Percentiles rank a stretch among this genome's conserved stretches.
Conservation (phyloP, 2,797 vertebrate species). For the Anabas testudineus region DNA sequence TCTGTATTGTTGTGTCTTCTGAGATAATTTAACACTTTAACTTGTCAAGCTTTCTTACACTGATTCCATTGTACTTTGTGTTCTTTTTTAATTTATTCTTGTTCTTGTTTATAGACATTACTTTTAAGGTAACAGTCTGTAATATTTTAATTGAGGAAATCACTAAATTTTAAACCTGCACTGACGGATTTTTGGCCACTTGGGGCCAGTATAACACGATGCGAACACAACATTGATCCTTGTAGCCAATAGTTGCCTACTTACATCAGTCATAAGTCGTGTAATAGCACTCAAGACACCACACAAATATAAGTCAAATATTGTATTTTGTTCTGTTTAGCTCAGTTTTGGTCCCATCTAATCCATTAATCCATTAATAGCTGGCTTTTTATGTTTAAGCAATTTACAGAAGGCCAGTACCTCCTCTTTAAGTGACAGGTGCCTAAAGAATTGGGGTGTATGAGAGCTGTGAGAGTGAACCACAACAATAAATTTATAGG, state of each 20-base stretch:
- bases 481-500: too few species aligned
- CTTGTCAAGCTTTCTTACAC: slow-evolving; percentile 1
- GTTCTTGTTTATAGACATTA: neutral
- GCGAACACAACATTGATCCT: neutral
- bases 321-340: neutral
- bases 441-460: neutral
- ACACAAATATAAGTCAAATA: too few species aligned
- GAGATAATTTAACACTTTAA: slow-evolving; percentile 28
- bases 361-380: neutral
- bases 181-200: neutral
- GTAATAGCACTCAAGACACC: neutral
- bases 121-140: too few species aligned
- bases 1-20: slow-evolving; percentile 44
- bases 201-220: neutral
- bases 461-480: neutral
- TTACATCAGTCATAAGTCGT: neutral
- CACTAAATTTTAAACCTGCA: neutral
- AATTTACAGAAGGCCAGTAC: too few species aligned
- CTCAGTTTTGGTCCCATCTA: neutral
- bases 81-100: neutral
- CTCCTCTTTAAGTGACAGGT: too few species aligned
- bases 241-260: neutral
- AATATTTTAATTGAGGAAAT: too few species aligned
- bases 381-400: neutral
- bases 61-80: slow-evolving; percentile 2